Evolutionary conservation across 2,797 vertebrate species (phyloP).

Genomic region (Percopsis omiscomaycus): DNA sequence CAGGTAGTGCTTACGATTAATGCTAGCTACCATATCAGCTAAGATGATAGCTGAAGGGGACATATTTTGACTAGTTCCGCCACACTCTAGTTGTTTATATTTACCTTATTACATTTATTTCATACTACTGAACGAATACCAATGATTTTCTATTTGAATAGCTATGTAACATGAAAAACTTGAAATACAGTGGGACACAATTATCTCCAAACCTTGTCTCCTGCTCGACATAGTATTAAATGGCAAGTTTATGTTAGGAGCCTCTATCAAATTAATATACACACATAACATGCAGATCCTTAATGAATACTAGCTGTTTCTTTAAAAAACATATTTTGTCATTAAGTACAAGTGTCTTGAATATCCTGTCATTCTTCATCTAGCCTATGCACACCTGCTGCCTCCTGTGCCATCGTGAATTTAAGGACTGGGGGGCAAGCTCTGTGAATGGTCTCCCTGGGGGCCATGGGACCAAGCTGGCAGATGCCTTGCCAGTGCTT

Average conservation of each 20-base stretch:
- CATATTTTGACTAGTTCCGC: not conserved
- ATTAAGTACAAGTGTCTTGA: not conserved
- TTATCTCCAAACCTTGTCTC: not conserved
- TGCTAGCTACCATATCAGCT: constrained; percentile 28
- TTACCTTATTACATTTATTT: no score
- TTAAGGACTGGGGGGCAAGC: constrained; percentile 93
- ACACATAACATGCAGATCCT: no score
- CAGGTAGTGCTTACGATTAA: constrained; percentile 45
- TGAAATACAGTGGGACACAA: not conserved
- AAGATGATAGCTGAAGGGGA: constrained; percentile 33
- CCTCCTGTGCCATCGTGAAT: constrained; percentile 94
- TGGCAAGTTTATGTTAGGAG: no score
- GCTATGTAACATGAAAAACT: not conserved
- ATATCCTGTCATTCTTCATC: constrained; percentile 52
- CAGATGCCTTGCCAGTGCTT: constrained; percentile 86
- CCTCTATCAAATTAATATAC: no score
- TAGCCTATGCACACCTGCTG: constrained; percentile 96
- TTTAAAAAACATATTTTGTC: no score
- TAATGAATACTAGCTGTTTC: not conserved
- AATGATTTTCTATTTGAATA: not conserved
- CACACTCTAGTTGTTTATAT: no score
- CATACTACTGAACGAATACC: not conserved
- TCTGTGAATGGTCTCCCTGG: constrained; percentile 88
- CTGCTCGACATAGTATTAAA: no score
- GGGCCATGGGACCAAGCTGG: constrained; percentile 84